Evolutionary conservation across 2,797 vertebrate genomes (phyloP), one percentile per base, ranked within the genome.

Genomic region (Pitangus sulphuratus): DNA sequence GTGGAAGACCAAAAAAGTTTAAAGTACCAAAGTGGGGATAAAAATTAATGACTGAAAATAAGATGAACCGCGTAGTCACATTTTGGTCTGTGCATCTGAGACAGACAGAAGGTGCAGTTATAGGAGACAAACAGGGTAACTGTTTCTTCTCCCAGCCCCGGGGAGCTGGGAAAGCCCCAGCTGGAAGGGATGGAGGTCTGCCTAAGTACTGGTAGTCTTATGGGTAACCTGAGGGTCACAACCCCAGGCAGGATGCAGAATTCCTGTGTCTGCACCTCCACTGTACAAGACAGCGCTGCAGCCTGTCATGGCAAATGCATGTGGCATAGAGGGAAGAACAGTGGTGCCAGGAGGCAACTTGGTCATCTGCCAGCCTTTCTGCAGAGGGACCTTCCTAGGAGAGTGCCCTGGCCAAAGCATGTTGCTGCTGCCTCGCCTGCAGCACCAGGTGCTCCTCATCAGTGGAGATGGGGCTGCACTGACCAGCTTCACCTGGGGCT

Each of bases 391-490:
- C 30, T 25, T 16, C 30, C 42, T 1, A 3, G 20, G 6, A 22
- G 14, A 12, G 18, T 8, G 31, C 1, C 50, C n/a, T 9, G 35
- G 25, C 20, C 40, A 4, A 0, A 12, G 56, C 1, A 2, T 0
- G 0, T 0, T 3, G n/a, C 25, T n/a, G 80, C 25, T 33, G 15
- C 0, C 20, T 7, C 33, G 26, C 65, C 65, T 6, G 0, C 0
- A 13, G 40, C 65, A 6, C 65, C 53, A 65, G 61, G 81, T 65
- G 66, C 5, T 64, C 11, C 70, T 7, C 31, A 8, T 35, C 54
- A 48, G 57, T 42, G 56, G 10, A 54, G 44, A 17, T n/a, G 9
- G 10, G 22, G 15, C 35, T 57, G 39, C n/a, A 1, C n/a, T 15
- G 22, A 22, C 2, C 69, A 33, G 39, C 69, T 40, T 30, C 80